A percentile compares a stretch with the other conserved stretches of the same genome.
phyloP scores from a whole-genome alignment of 2,797 vertebrate species.

The Takifugu ocellatus region DNA sequence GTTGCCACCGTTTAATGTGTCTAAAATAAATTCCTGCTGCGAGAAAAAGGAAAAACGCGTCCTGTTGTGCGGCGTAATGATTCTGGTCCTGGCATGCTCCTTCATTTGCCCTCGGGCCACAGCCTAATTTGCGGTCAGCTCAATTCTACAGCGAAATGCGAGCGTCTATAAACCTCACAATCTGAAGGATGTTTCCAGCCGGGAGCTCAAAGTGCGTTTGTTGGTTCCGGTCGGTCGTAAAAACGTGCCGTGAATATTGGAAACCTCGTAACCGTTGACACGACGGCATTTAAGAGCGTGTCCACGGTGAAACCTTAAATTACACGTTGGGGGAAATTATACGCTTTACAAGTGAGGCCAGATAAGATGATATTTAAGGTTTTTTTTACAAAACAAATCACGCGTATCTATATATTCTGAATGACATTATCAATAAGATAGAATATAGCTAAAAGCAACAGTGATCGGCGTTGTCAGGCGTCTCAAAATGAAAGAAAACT shows the following conservation, averaged over 20 bases:
- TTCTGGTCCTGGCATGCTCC: constrained; percentile 5
- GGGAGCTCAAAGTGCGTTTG: constrained; percentile 8
- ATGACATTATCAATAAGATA: constrained; percentile 1
- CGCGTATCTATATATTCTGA: constrained; percentile 2
- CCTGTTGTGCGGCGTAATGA: background rate
- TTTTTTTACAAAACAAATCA: constrained; percentile 16
- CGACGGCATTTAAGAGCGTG: constrained; percentile 58
- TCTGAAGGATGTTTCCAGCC: constrained; percentile 44
- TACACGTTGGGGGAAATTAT: constrained; percentile 40
- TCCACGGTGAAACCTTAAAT: constrained; percentile 44
- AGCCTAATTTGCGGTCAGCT: constrained; percentile 42
- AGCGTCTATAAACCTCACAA: constrained; percentile 20
- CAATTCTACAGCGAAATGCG: constrained; percentile 26
- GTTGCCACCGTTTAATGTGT: background rate
- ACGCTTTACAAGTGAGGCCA: constrained; percentile 15
- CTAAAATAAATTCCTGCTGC: constrained; percentile 2
- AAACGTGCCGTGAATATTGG: constrained; percentile 17
- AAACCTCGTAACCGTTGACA: constrained; percentile 46
- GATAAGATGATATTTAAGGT: too few relatives aligned
- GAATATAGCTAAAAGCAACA: background rate
- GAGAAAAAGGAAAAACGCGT: constrained; percentile 1
- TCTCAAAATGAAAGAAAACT: background rate
- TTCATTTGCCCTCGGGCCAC: constrained; percentile 16
- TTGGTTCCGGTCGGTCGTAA: constrained; percentile 28
- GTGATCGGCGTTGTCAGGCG: too few relatives aligned